Conservation (phyloP, 2,888 invertebrate species). For the Cynaeus angustus region DNA sequence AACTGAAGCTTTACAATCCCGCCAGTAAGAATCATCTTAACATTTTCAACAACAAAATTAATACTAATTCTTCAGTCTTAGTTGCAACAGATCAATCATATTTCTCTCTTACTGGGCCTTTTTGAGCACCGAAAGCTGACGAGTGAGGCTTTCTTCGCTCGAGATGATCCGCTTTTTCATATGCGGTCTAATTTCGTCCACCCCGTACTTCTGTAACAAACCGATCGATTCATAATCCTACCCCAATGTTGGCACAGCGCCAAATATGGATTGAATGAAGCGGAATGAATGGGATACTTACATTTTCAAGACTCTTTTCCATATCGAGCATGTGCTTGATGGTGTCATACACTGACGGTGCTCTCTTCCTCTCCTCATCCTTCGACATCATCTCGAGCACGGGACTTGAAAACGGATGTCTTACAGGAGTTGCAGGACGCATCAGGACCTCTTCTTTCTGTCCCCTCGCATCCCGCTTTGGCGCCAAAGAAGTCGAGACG, state of each 20-base stretch:
- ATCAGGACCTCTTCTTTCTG: constrained; percentile 80
- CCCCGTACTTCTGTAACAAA: constrained; percentile 64
- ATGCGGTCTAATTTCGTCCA: constrained; percentile 66
- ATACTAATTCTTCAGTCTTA: constrained; percentile 62
- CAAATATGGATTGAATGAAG: constrained; percentile 40
- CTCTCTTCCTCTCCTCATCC: constrained; percentile 65
- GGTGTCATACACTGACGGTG: constrained; percentile 74
- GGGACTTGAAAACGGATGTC: constrained; percentile 74
- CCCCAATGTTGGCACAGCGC: constrained; percentile 34
- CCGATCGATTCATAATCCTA: constrained; percentile 50
- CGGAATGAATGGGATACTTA: constrained; percentile 69
- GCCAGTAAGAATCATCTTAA: constrained; percentile 25
- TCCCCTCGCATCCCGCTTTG: constrained; percentile 68
- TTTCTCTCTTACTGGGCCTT: constrained; percentile 74
- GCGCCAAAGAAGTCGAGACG: constrained; percentile 42
- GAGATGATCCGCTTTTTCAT: constrained; percentile 80
- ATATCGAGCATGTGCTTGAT: constrained; percentile 75
- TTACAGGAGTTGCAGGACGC: constrained; percentile 75
- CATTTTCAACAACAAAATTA: constrained; percentile 50
- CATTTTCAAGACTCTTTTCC: constrained; percentile 74
- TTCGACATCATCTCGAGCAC: constrained; percentile 72
- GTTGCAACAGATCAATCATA: constrained; percentile 50
- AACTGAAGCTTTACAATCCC: constrained; percentile 41
- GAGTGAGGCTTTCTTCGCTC: constrained; percentile 77
- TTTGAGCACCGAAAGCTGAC: constrained; percentile 79